These are phyloP conservation scores for Hippopotamyrus pictus DNA, from an alignment of 2,797 vertebrate genomes.

Conservation along the genomic window DNA sequence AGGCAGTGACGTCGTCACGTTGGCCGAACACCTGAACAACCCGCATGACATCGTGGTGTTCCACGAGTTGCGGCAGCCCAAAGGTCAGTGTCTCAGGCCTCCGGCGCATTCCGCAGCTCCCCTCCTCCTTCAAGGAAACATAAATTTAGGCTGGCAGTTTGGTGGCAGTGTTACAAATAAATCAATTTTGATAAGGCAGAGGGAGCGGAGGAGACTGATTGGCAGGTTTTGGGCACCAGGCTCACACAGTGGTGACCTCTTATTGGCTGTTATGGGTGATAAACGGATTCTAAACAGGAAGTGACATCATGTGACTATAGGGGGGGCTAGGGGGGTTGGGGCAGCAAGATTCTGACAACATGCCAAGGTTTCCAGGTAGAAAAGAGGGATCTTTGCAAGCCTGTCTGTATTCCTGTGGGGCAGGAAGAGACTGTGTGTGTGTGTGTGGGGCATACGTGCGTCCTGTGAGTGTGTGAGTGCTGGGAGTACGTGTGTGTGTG, in stretches of 20 bases:
- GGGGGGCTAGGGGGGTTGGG: neutral
- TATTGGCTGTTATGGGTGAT: neutral
- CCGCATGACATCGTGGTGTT: constrained; percentile 92
- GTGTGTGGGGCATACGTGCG: neutral
- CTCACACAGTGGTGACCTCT: neutral
- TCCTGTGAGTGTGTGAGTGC: neutral
- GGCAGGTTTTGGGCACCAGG: neutral
- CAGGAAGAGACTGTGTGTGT: neutral
- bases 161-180: neutral
- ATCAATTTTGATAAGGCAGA: neutral
- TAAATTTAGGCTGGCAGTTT: neutral
- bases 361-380: neutral
- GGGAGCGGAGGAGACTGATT: neutral
- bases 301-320: neutral
- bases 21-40: constrained; percentile 94
- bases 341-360: neutral
- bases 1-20: constrained; percentile 73
- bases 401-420: neutral
- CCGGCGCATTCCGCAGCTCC: neutral
- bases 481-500: constrained; percentile 11
- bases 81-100: constrained; percentile 59
- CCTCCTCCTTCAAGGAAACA: too few species aligned
- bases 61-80: constrained; percentile 88
- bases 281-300: neutral
- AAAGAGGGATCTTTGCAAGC: neutral